Conservation (phyloP, 2,888 invertebrate species). For the Cephus nigrinus region DNA sequence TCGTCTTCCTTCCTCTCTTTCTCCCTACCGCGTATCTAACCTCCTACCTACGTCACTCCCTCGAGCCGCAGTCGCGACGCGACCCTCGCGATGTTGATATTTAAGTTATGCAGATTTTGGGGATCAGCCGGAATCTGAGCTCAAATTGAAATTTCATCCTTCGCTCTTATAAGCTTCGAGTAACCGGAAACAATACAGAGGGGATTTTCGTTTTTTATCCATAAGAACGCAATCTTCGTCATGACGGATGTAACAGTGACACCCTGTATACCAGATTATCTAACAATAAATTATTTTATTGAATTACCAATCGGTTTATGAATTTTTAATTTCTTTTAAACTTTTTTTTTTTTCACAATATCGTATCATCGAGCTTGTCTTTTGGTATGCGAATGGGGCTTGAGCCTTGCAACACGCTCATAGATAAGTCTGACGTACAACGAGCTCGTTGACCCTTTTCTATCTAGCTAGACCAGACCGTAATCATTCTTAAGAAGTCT, state of each 20-base stretch:
- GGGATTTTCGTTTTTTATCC: neutral
- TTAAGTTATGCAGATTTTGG: constrained; percentile 42
- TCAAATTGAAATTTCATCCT: constrained; percentile 52
- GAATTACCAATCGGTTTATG: too few relatives aligned
- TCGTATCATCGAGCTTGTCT: too few relatives aligned
- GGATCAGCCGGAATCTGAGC: constrained; percentile 36
- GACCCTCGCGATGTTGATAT: constrained; percentile 18
- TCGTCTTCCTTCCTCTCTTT: neutral
- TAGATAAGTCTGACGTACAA: constrained; percentile 14
- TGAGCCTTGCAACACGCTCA: neutral
- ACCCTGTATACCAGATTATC: too few relatives aligned
- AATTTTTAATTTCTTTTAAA: too few relatives aligned
- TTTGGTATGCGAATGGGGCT: too few relatives aligned
- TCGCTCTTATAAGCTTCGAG: constrained; percentile 18
- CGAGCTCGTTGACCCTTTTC: constrained; percentile 31
- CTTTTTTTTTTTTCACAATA: too few relatives aligned
- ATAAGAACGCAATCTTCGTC: too few relatives aligned
- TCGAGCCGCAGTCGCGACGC: neutral
- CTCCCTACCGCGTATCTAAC: neutral
- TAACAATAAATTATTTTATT: too few relatives aligned
- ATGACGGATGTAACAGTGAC: too few relatives aligned
- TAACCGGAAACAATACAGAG: neutral
- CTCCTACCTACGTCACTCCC: neutral
- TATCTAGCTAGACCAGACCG: constrained; percentile 15
- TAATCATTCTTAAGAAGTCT: constrained; percentile 43